Percentiles rank a stretch among this genome's conserved stretches.
Evolutionary conservation across 2,888 invertebrate genomes (phyloP).

Genomic region (Chloromyia formosa): DNA sequence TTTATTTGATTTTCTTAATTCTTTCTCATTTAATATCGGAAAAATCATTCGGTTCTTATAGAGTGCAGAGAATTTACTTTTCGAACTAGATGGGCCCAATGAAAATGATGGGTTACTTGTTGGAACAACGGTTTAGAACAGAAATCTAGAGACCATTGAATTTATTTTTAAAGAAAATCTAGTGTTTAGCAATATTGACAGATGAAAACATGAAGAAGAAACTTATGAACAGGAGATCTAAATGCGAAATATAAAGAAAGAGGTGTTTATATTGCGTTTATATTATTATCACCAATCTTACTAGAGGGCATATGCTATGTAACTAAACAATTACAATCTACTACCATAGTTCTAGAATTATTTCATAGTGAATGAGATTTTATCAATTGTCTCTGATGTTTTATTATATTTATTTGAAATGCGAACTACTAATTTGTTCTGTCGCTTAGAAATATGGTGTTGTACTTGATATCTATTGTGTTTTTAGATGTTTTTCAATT

Average conservation of each 20-base stretch:
- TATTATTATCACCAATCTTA: neutral
- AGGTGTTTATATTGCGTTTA: slow-evolving; percentile 7
- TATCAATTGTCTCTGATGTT: too few species aligned
- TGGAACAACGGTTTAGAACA: slow-evolving; percentile 21
- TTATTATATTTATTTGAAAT: too few species aligned
- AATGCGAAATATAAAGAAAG: neutral
- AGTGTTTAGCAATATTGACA: neutral
- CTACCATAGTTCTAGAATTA: too few species aligned
- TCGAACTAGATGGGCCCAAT: slow-evolving; percentile 4
- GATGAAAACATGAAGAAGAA: too few species aligned
- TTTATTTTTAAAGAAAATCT: neutral
- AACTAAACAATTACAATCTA: neutral
- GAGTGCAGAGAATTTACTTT: slow-evolving; percentile 38
- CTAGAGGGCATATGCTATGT: neutral
- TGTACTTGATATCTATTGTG: too few species aligned
- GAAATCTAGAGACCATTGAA: neutral
- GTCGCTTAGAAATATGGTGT: too few species aligned
- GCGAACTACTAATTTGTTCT: too few species aligned
- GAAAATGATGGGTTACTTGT: slow-evolving; percentile 4
- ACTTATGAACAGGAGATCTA: too few species aligned
- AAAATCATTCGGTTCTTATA: slow-evolving; percentile 22
- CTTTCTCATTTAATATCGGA: neutral
- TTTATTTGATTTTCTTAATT: neutral
- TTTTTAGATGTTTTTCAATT: too few species aligned
- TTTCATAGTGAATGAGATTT: too few species aligned